A percentile compares a stretch with the other conserved stretches of the same genome.
These are phyloP conservation scores for Osmoderma eremita DNA, from an alignment of 2,888 invertebrate species.

Conservation along the genomic window DNA sequence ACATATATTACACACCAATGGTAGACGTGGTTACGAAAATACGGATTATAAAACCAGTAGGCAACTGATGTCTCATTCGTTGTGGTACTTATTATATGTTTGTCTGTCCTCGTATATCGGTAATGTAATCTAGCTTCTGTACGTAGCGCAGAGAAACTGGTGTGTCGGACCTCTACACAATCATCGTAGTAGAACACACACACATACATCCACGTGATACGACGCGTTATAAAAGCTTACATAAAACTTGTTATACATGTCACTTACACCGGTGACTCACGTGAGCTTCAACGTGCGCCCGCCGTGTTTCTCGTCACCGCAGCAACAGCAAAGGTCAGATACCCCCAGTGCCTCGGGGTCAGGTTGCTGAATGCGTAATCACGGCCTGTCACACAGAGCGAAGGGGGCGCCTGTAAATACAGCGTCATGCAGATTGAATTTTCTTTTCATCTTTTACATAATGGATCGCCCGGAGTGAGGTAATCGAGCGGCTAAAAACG, in stretches of 20 bases:
- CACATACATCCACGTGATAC: constrained; percentile 5
- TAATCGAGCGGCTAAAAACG: background rate
- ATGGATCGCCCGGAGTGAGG: constrained; percentile 59
- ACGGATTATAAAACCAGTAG: no score
- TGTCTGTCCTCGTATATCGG: no score
- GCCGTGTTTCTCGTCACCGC: no score
- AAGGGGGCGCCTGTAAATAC: constrained; percentile 54
- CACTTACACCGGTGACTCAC: constrained; percentile 60
- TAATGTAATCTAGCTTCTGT: constrained; percentile 29
- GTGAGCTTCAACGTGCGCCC: constrained; percentile 48
- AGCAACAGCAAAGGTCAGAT: constrained; percentile 54
- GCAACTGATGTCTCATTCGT: no score
- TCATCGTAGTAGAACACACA: no score
- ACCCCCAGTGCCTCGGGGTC: constrained; percentile 57
- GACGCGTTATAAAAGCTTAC: constrained; percentile 29
- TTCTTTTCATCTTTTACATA: constrained; percentile 64
- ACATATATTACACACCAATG: no score
- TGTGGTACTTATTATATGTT: no score
- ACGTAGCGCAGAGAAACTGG: no score
- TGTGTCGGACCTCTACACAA: no score
- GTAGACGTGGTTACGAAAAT: no score
- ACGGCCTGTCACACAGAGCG: constrained; percentile 61
- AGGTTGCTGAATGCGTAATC: constrained; percentile 63
- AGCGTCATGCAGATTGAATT: constrained; percentile 63
- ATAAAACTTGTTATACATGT: constrained; percentile 61